Evolutionary conservation across 1,140 invertebrate species (phyloP).

Genomic region (Leucophenga varia): DNA sequence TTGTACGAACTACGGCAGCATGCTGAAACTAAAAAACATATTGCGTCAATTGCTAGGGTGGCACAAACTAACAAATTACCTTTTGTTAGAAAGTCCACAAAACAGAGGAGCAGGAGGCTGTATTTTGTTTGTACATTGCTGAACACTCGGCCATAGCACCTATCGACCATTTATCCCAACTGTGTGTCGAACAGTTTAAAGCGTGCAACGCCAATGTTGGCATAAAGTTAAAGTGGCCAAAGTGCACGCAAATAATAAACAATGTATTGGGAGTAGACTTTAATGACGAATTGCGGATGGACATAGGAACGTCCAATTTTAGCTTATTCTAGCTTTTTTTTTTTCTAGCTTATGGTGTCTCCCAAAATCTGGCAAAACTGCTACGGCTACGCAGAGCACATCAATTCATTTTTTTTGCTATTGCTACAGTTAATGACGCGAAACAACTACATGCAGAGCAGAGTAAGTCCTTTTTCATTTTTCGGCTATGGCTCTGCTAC

Average conservation of each 20-base stretch:
- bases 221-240: slow-evolving; percentile 1
- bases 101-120: slow-evolving; percentile 7
- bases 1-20: slow-evolving; percentile 4
- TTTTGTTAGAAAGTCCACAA: slow-evolving; percentile 6
- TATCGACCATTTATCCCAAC: slow-evolving; percentile 3
- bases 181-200: slow-evolving; percentile 8
- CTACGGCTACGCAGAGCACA: too few species aligned
- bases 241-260: slow-evolving; percentile 8
- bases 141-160: slow-evolving; percentile 7
- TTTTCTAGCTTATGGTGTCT: too few species aligned
- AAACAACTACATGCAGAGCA: too few species aligned
- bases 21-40: slow-evolving; percentile 4
- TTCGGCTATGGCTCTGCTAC: too few species aligned
- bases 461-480: too few species aligned
- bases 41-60: slow-evolving; percentile 3
- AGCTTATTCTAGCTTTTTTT: too few species aligned
- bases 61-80: background rate
- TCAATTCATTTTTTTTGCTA: too few species aligned
- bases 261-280: too few species aligned
- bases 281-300: too few species aligned
- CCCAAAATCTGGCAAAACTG: too few species aligned
- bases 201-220: slow-evolving; percentile 1
- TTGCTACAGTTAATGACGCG: too few species aligned
- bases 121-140: slow-evolving; percentile 2
- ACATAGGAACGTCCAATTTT: too few species aligned